Percentiles rank a stretch among this genome's conserved stretches.
These are phyloP conservation scores for Lepidocyrtinus sp. DNA, from an alignment of 2,888 invertebrate species.

Conservation along the genomic window DNA sequence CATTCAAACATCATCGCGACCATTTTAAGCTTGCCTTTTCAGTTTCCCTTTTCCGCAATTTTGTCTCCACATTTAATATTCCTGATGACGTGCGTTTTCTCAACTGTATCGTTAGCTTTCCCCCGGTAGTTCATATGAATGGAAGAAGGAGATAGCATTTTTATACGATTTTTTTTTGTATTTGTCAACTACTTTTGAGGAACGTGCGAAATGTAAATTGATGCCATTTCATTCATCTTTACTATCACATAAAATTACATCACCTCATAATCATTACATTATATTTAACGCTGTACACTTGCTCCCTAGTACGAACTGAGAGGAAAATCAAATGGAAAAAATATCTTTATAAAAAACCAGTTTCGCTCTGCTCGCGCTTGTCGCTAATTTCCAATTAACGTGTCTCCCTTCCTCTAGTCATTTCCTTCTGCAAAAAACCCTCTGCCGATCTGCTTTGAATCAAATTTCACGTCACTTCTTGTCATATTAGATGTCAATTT, in stretches of 20 bases:
- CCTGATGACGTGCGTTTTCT: neutral
- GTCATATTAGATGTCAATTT: slow-evolving; percentile 53
- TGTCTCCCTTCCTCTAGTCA: neutral
- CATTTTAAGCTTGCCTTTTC: slow-evolving; percentile 17
- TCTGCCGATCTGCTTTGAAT: slow-evolving; percentile 8
- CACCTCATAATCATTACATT: slow-evolving; percentile 57
- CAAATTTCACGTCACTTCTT: slow-evolving; percentile 43
- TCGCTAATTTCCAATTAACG: slow-evolving; percentile 18
- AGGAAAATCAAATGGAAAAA: neutral
- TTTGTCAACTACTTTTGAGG: slow-evolving; percentile 31
- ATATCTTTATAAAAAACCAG: neutral
- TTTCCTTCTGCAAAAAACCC: slow-evolving; percentile 25
- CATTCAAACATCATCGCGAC: slow-evolving; percentile 11
- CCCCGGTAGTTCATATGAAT: slow-evolving; percentile 9
- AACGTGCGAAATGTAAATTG: slow-evolving; percentile 24
- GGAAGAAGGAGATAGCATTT: neutral
- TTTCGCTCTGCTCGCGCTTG: slow-evolving; percentile 26
- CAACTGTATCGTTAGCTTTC: neutral
- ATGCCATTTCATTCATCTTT: slow-evolving; percentile 44
- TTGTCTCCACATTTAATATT: slow-evolving; percentile 16
- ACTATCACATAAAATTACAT: slow-evolving; percentile 46
- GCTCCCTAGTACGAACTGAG: neutral
- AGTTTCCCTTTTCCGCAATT: slow-evolving; percentile 7
- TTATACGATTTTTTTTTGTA: neutral
- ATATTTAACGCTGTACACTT: slow-evolving; percentile 27